These are phyloP conservation scores for Chrysodeixis includens DNA, from an alignment of 2,888 invertebrate species.

Conservation along the genomic window DNA sequence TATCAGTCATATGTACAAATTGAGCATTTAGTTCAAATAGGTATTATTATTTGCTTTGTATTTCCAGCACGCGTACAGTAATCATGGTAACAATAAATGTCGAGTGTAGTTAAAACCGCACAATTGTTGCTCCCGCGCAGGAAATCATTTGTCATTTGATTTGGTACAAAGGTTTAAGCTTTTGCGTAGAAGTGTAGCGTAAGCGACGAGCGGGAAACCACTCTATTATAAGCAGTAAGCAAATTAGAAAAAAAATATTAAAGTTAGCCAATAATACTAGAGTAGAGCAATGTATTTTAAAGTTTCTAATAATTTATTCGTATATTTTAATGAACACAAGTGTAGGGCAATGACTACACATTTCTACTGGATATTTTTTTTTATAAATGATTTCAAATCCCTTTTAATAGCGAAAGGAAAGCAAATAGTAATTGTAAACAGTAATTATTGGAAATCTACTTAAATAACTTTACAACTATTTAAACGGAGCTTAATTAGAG, in stretches of 20 bases:
- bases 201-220: neutral
- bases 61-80: slow-evolving; percentile 40
- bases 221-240: neutral
- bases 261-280: no score
- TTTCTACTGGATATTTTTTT: no score
- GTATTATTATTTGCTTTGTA: slow-evolving; percentile 1
- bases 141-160: slow-evolving; percentile 67
- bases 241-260: no score
- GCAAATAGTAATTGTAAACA: neutral
- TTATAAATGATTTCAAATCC: no score
- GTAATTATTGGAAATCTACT: neutral
- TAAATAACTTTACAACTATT: neutral
- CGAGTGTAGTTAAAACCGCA: slow-evolving; percentile 46
- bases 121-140: slow-evolving; percentile 56
- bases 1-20: neutral
- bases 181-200: neutral
- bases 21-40: neutral
- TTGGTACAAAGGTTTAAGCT: slow-evolving; percentile 36
- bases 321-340: no score
- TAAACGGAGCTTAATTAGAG: neutral
- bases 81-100: slow-evolving; percentile 38
- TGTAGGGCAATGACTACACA: no score
- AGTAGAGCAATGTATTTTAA: no score
- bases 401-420: no score
- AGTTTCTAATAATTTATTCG: no score